Base-by-base conservation (phyloP, 1,140 invertebrate species). In the Rhopalosiphum maidis region DNA sequence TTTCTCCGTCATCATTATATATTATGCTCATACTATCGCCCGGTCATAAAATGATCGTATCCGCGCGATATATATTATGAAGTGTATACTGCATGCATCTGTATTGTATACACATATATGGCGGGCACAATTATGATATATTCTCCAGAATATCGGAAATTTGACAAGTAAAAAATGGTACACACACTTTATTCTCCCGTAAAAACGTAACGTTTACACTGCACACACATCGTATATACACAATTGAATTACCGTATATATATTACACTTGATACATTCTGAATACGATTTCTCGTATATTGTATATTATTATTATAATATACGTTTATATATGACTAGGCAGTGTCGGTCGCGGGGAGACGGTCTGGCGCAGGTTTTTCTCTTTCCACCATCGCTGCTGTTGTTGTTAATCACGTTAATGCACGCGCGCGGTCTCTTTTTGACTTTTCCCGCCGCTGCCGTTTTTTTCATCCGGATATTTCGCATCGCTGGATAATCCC, bases 381-480 rank as follows among this genome's bases (percentile, higher is more conserved):
- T 86, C 82, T 37, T 35, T 35, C 48, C 87, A 46, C 51, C 35
- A 15, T n/a, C n/a, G n/a, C 54, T 30, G 22, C 68, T 35, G 51
- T 85, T 83, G 77, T 92, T 92, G 91, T 92, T 92, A 92, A 92
- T 92, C 91, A 92, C 91, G 91, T 92, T 92, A 92, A 92, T 92
- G 91, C 91, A 92, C 91, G 90, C 90, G 55, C 68, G 37, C 25
- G 30, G 68, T 92, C 91, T 92, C 88, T 92, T 91, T 92, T 92
- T 92, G 91, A 92, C 91, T 92, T 92, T 51, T 82, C 60, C 91
- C 91, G 88, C 37, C 43, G 41, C 30, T 54, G 88, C 51, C 43
- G n/a, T 82, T 92, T 92, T 92, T 92, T 83, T 35, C n/a, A 37
- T 46, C 91, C 91, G 91, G 91, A 92, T 92, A 92, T 92, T 35